Base-by-base conservation (phyloP, 92 coral and sea anemone genomes). In the Pocillopora grandis region DNA sequence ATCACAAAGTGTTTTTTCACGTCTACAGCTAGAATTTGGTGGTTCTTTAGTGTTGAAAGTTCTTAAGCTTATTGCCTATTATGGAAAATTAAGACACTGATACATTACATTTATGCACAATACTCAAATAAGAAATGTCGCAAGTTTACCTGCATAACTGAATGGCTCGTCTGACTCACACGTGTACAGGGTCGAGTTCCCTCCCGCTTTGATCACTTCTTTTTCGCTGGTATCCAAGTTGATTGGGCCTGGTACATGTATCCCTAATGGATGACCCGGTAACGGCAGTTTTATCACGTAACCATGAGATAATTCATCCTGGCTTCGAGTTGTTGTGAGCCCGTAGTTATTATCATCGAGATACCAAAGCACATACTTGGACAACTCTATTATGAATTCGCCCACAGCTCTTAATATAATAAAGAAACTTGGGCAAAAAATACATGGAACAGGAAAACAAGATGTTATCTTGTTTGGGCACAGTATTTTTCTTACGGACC, bases 141-240 rank as follows among this genome's bases (percentile, higher is more conserved):
- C 15, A 55, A 37, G n/a, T 85, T 33, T 82, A 96, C 98, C 94
- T 83, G 95, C 98, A 83, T 92, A 87, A 9, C 91, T 91, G 62
- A 88, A 85, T 12, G 87, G 81, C 17, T 85, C 78, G 57, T 85
- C 88, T 9, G 93, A 91, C 21, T 77, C 82, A 42, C 94, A 94
- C n/a, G 98, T 90, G 82, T 90, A 82, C 31, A 96, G 79, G n/a
- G 95, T 66, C 12, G 62, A 49, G 31, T 36, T 60, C n/a, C 76
- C 85, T 2, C 42, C 73, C 0, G 14, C 17, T 18, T 64, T 49
- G 61, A 49, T 70, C 31, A 91, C 98, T 18, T 88, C 91, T 14
- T 36, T 71, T 23, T 91, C 86, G 76, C 66, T 86, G 9, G 11
- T 18, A 42, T 94, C 90, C 16, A 86, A 81, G 13, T 77, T 73